Base-by-base conservation (phyloP, 2,888 invertebrate species). In the Tachina grossa region DNA sequence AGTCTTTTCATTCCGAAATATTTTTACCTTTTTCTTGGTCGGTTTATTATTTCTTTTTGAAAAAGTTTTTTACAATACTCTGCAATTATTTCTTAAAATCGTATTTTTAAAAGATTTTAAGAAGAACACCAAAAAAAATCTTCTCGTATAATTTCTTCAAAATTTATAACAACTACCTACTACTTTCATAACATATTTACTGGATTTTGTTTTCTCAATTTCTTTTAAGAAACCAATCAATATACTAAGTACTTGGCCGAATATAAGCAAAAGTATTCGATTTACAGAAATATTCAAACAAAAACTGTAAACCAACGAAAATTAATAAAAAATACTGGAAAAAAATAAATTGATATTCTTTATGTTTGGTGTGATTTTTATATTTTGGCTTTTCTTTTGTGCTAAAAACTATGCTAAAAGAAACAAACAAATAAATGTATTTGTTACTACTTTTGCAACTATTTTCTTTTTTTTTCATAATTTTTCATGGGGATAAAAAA, bases 281-380 rank as follows among this genome's bases (percentile, higher is more conserved):
- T 41, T 49, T 11, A n/a, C 51, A 61, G 61, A 53, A 69, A 63
- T 14, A 80, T 61, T 31, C 6, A 13, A 63, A 41, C 13, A 49
- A 47, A 57, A n/a, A 39, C 4, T 31, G 19, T 45, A n/a, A 6
- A 2, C n/a, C n/a, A n/a, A n/a, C n/a, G n/a, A 47, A 19, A 39
- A 53, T 8, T n/a, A n/a, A n/a, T n/a, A n/a, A 4, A 19, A 22
- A 61, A 47, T n/a, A 22, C 13, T 1, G 22, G 9, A 81, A 81
- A 72, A 31, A 65, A 77, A 72, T n/a, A 31, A 71, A 68, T 55
- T 63, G 49, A 55, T 72, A 71, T 66, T 79, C 31, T 76, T 71
- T 83, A 61, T 51, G 19, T 72, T 68, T 80, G 68, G 83, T 80
- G 76, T 76, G 71, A 68, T 68, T 86, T 80, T 68, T 65, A 53